Percentiles rank a stretch among this genome's conserved stretches.
phyloP scores from a whole-genome alignment of 2,113 vertebrate species.

The Platichthys flesus region DNA sequence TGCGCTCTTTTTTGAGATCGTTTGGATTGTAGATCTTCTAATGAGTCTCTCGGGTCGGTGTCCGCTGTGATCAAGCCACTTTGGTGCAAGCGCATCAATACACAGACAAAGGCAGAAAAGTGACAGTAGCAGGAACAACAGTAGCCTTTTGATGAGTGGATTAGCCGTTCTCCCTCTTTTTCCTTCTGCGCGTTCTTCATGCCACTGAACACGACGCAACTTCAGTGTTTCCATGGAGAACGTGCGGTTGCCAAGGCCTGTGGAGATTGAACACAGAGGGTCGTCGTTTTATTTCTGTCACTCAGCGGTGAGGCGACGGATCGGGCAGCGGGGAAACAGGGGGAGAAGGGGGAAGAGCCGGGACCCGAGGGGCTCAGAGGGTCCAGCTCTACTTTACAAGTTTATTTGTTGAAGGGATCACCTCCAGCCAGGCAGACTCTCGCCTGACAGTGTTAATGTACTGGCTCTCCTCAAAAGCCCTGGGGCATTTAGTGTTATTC shows the following conservation, averaged over 20 bases:
- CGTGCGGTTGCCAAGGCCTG: slow-evolving; percentile 72
- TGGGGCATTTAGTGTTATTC: slow-evolving; percentile 56
- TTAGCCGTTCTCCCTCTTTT: slow-evolving; percentile 39
- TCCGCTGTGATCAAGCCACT: slow-evolving; percentile 21
- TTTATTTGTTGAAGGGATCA: slow-evolving; percentile 69
- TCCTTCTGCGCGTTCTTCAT: slow-evolving; percentile 50
- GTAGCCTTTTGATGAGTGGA: slow-evolving; percentile 53
- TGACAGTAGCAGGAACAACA: slow-evolving; percentile 33
- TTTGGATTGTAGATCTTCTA: slow-evolving; percentile 42
- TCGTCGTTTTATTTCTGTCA: slow-evolving; percentile 75
- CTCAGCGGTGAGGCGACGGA: slow-evolving; percentile 42
- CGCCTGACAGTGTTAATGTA: slow-evolving; percentile 65
- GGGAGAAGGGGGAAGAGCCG: slow-evolving; percentile 1
- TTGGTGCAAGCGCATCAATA: slow-evolving; percentile 19
- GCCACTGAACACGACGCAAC: slow-evolving; percentile 50
- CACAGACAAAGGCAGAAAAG: slow-evolving; percentile 15
- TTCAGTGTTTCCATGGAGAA: slow-evolving; percentile 77
- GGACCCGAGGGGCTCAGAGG: slow-evolving; percentile 13
- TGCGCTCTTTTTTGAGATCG: slow-evolving; percentile 8
- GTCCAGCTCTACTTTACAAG: slow-evolving; percentile 51
- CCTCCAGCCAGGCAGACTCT: slow-evolving; percentile 35
- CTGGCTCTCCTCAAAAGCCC: slow-evolving; percentile 49
- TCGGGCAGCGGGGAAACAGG: not conserved
- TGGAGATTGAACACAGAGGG: slow-evolving; percentile 66
- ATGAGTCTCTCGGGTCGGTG: slow-evolving; percentile 45